Evolutionary conservation across 2,888 invertebrate species (phyloP).

Genomic region (Leptopilina drosophilae): DNA sequence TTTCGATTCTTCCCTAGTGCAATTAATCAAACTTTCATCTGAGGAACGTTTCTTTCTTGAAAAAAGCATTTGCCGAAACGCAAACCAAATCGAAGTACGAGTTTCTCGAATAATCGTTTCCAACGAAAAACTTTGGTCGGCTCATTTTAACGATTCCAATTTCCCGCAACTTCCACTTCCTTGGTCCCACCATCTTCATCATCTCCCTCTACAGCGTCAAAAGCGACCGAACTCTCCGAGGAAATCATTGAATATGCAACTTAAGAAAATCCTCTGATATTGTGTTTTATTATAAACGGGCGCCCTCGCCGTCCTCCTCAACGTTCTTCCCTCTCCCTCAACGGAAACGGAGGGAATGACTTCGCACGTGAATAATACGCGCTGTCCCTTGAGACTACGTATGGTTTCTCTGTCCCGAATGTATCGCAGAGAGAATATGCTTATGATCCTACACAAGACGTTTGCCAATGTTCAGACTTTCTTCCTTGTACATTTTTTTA

Average conservation of each 20-base stretch:
- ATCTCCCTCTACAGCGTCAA: slow-evolving; percentile 47
- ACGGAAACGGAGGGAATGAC: slow-evolving; percentile 57
- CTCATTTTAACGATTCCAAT: slow-evolving; percentile 51
- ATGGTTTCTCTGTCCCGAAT: slow-evolving; percentile 38
- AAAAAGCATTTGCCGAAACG: slow-evolving; percentile 24
- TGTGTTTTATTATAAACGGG: slow-evolving; percentile 76
- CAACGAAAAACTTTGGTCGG: slow-evolving; percentile 50
- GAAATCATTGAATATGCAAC: slow-evolving; percentile 89
- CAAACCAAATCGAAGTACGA: slow-evolving; percentile 40
- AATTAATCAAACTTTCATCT: slow-evolving; percentile 34
- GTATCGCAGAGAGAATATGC: slow-evolving; percentile 34
- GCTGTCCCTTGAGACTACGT: slow-evolving; percentile 62
- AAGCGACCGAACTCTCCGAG: slow-evolving; percentile 80
- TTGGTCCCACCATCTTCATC: slow-evolving; percentile 34
- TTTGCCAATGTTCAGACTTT: slow-evolving; percentile 22
- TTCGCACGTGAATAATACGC: slow-evolving; percentile 73
- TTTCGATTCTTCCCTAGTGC: neutral
- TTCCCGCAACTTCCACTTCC: slow-evolving; percentile 45
- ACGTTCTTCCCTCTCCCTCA: slow-evolving; percentile 47
- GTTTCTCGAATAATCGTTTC: slow-evolving; percentile 42
- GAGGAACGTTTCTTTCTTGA: slow-evolving; percentile 34
- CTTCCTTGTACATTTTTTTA: slow-evolving; percentile 2
- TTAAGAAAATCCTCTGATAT: slow-evolving; percentile 77
- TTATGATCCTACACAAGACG: slow-evolving; percentile 23
- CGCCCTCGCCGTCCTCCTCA: slow-evolving; percentile 48